Conservation (phyloP, 2,113 vertebrate genomes). For the Mormoops blainvillei region DNA sequence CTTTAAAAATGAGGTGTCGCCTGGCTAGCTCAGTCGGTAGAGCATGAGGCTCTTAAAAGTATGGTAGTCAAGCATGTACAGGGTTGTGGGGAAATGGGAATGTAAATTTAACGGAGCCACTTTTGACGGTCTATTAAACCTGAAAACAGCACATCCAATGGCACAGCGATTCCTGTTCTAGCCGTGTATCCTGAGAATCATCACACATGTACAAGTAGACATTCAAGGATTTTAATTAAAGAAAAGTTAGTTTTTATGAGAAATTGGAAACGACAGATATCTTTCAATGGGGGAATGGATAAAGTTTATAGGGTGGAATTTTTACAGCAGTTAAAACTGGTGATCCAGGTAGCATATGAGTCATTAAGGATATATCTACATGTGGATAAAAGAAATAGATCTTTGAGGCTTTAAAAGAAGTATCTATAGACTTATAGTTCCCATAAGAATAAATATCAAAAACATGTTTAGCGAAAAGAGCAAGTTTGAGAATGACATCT, state of each 20-base stretch:
- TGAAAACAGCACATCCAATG: background rate
- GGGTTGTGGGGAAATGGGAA: background rate
- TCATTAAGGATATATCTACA: background rate
- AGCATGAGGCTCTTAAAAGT: background rate
- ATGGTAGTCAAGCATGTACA: background rate
- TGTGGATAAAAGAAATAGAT: background rate
- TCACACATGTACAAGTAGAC: background rate
- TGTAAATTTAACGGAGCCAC: background rate
- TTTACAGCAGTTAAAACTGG: background rate
- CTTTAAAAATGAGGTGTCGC: background rate
- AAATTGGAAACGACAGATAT: background rate
- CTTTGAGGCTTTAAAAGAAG: background rate
- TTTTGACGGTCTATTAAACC: background rate
- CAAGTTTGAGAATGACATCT: background rate
- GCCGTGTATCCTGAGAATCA: background rate
- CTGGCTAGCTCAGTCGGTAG: background rate
- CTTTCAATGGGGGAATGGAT: background rate
- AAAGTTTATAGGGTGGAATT: background rate
- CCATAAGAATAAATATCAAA: background rate
- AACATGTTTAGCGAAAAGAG: background rate
- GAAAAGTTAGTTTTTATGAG: background rate
- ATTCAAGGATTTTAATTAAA: background rate
- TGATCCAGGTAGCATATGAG: background rate
- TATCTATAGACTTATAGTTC: background rate
- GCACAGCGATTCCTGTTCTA: background rate